Evolutionary conservation across 2,797 vertebrate genomes (phyloP), one percentile per base, ranked within the genome.

Genomic region (Lepilemur ruficaudatus): DNA sequence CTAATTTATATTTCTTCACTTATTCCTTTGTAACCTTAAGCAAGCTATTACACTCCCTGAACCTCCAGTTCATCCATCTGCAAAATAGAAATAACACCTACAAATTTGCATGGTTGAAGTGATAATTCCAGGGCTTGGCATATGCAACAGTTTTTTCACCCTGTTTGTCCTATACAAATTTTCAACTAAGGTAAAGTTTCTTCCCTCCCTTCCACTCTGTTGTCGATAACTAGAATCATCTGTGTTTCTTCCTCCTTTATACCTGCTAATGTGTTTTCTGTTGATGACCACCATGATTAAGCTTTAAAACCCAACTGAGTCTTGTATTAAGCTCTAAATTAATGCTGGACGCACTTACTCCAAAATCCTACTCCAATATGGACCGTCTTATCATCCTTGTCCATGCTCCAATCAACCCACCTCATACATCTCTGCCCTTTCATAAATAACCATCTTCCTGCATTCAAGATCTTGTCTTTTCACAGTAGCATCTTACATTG

Each of bases 51-150:
- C 23, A 86, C 52, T 52, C 10, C 41, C 38, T 50, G 46, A 86
- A 79, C 8, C 10, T 72, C 61, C 7, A 50, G 7, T 90, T 94
- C 46, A 79, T 35, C 8, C 50, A 75, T 12, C 13, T 73, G 8
- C 14, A 94, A 91, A 81, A 82, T 1, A 88, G 4, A 95, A 95
- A 43, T 38, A 89, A 46, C 75, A 94, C 15, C 41, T 82, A 48
- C 52, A 15, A 4, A 30, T 5, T 25, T 67, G 25, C 28, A 28
- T 73, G 13, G 23, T 6, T 57, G 63, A 55, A 79, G 20, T 9
- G 38, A 80, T 32, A 59, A 88, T 35, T 63, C 52, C 73, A 84
- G 18, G 14, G 2, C 46, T 82, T 7, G 2, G 25, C 4, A 35
- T 15, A 11, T 1, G 1, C 5, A 61, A 50, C 0, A 3, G 4